Percentiles rank a stretch among this genome's conserved stretches.
phyloP scores from a whole-genome alignment of 2,888 invertebrate genomes.

The Brachypterus glaber region DNA sequence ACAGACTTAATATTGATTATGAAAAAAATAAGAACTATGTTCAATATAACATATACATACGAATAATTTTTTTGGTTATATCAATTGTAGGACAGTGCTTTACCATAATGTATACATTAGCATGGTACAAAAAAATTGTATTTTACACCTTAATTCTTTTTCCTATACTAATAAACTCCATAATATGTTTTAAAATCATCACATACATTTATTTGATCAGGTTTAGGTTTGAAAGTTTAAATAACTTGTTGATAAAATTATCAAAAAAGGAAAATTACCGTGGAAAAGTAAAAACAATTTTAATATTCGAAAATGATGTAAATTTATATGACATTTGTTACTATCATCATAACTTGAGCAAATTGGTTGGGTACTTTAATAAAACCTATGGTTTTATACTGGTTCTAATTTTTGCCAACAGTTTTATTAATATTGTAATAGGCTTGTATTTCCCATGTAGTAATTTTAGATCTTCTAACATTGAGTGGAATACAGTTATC shows the following conservation, averaged over 20 bases:
- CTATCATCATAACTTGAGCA: slow-evolving; percentile 26
- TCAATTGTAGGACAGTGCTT: slow-evolving; percentile 3
- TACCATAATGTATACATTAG: background rate
- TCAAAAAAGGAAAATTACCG: too few species aligned
- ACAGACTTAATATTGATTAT: slow-evolving; percentile 4
- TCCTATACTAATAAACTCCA: background rate
- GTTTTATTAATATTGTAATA: slow-evolving; percentile 25
- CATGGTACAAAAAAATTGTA: background rate
- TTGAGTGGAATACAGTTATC: slow-evolving; percentile 3
- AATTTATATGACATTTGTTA: slow-evolving; percentile 19
- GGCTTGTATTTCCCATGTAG: slow-evolving; percentile 18
- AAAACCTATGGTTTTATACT: slow-evolving; percentile 25
- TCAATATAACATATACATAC: background rate
- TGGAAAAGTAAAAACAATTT: too few species aligned
- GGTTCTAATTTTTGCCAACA: slow-evolving; percentile 23
- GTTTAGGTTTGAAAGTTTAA: slow-evolving; percentile 8
- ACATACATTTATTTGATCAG: slow-evolving; percentile 1
- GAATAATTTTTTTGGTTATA: background rate
- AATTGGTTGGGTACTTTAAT: slow-evolving; percentile 23
- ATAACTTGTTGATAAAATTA: slow-evolving; percentile 11
- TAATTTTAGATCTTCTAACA: background rate
- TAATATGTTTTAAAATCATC: slow-evolving; percentile 1
- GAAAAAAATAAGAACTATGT: background rate
- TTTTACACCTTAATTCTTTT: background rate
- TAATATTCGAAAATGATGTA: too few species aligned